Base-by-base conservation (phyloP, 2,888 invertebrate genomes). In the Brenthis hecate region DNA sequence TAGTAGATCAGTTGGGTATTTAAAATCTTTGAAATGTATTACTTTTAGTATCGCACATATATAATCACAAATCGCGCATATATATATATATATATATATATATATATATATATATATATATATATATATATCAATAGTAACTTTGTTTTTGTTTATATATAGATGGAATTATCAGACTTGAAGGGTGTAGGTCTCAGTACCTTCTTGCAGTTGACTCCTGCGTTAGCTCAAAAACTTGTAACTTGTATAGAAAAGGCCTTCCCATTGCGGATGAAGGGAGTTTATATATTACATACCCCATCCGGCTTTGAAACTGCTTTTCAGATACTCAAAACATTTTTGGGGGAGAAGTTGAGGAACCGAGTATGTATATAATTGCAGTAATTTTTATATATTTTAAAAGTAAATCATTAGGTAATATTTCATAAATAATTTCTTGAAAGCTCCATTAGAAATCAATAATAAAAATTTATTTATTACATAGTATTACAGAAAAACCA, bases 201-300 rank as follows among this genome's bases (percentile, higher is more conserved):
- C 72, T 81, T 94, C 19, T 87, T 93, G 51, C 94, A 94, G 77
- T 92, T 94, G 82, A 94, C 94, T 0, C 94, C 95, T 1, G 82
- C 93, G 0, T 73, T 94, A 28, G 92, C 94, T 14, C 95, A 94
- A 77, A 95, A 95, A 77, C 85, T 92, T 51, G 88, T 93, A 14
- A 85, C 88, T 0, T 89, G 87, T 66, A 84, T 91, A 36, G 94
- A 95, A 83, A 94, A 95, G 69, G 94, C 93, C 0, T 83, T 94
- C 68, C 95, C 96, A 0, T 80, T 94, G 16, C 88, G 95, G 32
- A 88, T 94, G 0, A 94, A 94, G 75, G 93, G 91, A 8, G 19
- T 6, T 14, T 43, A 62, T 13, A 43, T 62, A 19, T 23, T 43
- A 8, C 51, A 54, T 6, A 19, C 53, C 13, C 36, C 43, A 43